Base-by-base conservation (phyloP, 2,888 invertebrate species). In the Blera fallax region DNA sequence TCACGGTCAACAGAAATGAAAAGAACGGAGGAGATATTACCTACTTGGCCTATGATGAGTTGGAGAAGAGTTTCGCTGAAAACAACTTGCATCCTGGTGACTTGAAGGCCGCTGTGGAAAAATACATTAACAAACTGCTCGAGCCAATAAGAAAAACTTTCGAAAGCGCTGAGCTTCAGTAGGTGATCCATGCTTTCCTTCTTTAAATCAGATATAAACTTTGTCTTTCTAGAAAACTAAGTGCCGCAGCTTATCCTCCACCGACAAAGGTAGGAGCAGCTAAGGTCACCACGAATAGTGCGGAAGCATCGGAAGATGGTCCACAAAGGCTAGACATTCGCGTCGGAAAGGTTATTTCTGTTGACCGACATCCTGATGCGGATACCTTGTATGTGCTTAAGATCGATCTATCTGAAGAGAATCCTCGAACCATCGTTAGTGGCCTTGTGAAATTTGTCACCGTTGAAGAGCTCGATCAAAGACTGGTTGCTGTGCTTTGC, bases 401-500 rank as follows among this genome's bases (percentile, higher is more conserved):
- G 92, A 97, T 98, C 89, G 97, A 98, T 92, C 91, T 98, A 67
- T 98, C 97, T n/a, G 96, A 96, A 92, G 93, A 91, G 74, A 93
- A 94, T 89, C 94, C 95, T 5, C 93, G 96, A 89, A 95, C 95
- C 29, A 92, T 96, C 77, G 95, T 96, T 87, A 98, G 98, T 89
- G 99, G 99, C 0, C 93, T 99, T 87, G 99, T 98, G 0, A 97
- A 97, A 90, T 97, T 95, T 93, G 96, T 98, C 16, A 95, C 98
- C 10, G 93, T 97, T 67, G 97, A 98, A 90, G 95, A 98, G 92
- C 97, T 99, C 96, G 94, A 96, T 89, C 94, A 98, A 89, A 94
- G 98, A 79, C 93, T 97, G 92, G 99, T 98, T 4, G 96, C 99
- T 3, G 97, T 99, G 2, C 93, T 99, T 62, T 98, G 98, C 89